phyloP scores from a whole-genome alignment of 2,888 invertebrate species.

The Macaria liturata region DNA sequence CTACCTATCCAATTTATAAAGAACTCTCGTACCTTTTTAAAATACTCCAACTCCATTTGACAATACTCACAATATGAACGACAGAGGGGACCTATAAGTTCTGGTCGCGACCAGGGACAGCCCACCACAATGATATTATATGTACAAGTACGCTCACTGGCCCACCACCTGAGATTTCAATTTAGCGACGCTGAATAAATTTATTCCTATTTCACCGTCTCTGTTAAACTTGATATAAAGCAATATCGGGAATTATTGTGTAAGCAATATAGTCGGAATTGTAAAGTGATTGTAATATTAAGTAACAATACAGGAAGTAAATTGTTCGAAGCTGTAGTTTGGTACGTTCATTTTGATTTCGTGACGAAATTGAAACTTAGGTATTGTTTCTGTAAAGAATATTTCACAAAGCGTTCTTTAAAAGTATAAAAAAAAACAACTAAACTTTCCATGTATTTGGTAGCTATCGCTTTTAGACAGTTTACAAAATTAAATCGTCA shows the following conservation, averaged over 20 bases:
- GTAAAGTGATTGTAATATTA: conserved; percentile 2
- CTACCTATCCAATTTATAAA: conserved; percentile 48
- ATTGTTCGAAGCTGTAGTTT: background rate
- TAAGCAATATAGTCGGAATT: conserved; percentile 10
- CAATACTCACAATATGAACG: conserved; percentile 37
- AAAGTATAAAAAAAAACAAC: too few species aligned
- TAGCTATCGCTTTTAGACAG: too few species aligned
- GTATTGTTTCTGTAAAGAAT: too few species aligned
- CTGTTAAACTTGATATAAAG: conserved; percentile 58
- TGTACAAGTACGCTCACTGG: too few species aligned
- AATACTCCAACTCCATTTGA: conserved; percentile 38
- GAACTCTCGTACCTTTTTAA: conserved; percentile 45
- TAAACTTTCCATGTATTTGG: too few species aligned
- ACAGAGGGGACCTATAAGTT: conserved; percentile 43
- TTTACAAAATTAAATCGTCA: too few species aligned
- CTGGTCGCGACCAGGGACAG: conserved; percentile 49
- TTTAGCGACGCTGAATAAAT: conserved; percentile 75
- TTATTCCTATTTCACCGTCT: conserved; percentile 68
- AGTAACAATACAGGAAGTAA: conserved; percentile 2
- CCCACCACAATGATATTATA: too few species aligned
- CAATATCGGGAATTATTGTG: conserved; percentile 41
- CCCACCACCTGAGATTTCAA: conserved; percentile 80
- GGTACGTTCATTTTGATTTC: too few species aligned
- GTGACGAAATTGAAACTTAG: too few species aligned
- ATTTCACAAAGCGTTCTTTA: too few species aligned